Evolutionary conservation across 1,140 invertebrate genomes (phyloP), one percentile per base, ranked within the genome.

Genomic region (Steinernema khuongi): DNA sequence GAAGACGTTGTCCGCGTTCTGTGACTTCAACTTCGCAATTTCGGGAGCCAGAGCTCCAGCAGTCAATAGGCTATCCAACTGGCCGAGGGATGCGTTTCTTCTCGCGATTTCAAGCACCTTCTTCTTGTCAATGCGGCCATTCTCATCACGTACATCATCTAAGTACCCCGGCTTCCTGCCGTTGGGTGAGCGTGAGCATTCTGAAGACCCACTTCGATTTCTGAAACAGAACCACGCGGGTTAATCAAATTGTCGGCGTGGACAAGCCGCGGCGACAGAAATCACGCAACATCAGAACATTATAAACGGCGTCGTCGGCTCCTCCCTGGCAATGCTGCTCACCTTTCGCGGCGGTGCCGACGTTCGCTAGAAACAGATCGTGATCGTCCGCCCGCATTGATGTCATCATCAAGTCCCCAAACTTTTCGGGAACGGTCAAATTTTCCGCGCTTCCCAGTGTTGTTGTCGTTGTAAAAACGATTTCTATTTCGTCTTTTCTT

Each of bases 361-460:
- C 50, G 50, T 60, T 60, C 50, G 19, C 7, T 22, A 14, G 50
- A 60, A 60, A 60, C 50, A 22, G 50, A 60, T n/a, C 50, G 50
- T 17, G 50, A 60, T 60, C 50, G 14, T 60, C 50, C 50, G 22
- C 50, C 50, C 4, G 50, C 50, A 60, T 60, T 60, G 50, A 60
- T 14, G 26, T 60, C 50, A 60, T 60, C 50, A 60, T 60, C 50
- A 17, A 60, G 22, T 11, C 50, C 50, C 50, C 50, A 60, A 7
- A 60, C 50, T 60, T 60, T 60, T n/a, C 50, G 50, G 19, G 50
- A 60, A 60, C 50, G 50, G 19, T 60, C 50, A 60, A 60, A 60
- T 4, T 26, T 11, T 7, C 7, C 7, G 50, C 50, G 50, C 50
- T 22, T 22, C 19, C 50, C 19, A n/a, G n/a, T n/a, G n/a, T n/a